These are phyloP conservation scores for Rhagoletis pomonella DNA, from an alignment of 1,140 invertebrate genomes.

Conservation along the genomic window DNA sequence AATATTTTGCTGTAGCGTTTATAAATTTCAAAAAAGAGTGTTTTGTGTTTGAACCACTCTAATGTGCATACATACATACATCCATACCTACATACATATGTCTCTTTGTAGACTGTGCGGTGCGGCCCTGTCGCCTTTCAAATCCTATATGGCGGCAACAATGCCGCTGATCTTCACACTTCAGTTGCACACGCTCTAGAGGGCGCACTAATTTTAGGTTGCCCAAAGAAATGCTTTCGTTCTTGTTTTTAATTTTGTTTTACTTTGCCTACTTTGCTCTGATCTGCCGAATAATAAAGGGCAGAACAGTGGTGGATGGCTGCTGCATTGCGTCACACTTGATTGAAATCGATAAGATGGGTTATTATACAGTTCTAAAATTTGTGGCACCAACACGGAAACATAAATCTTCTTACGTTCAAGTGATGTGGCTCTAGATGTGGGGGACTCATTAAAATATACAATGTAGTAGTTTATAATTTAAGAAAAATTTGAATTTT, in stretches of 20 bases:
- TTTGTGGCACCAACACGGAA: slow-evolving; percentile 7
- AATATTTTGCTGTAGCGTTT: no score
- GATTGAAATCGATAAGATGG: slow-evolving; percentile 44
- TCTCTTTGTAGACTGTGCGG: not conserved
- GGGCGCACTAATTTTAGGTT: slow-evolving; percentile 37
- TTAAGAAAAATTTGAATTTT: slow-evolving; percentile 16
- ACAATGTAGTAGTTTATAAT: not conserved
- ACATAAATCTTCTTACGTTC: not conserved
- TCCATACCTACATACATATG: not conserved
- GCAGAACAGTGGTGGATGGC: not conserved
- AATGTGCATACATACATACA: not conserved
- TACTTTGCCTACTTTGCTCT: not conserved
- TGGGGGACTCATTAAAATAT: not conserved
- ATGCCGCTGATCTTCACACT: slow-evolving; percentile 24
- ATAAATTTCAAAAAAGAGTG: no score
- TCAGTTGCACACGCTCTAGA: slow-evolving; percentile 34
- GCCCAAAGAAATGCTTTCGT: slow-evolving; percentile 36
- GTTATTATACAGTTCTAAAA: not conserved
- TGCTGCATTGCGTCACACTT: slow-evolving; percentile 13
- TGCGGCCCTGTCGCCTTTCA: not conserved
- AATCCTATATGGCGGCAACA: not conserved
- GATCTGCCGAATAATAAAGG: not conserved
- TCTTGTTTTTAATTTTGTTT: not conserved
- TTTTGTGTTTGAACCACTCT: not conserved
- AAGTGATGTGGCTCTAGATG: not conserved